Evolutionary conservation across 2,113 vertebrate species (phyloP).

Genomic region (Arenaria interpres): DNA sequence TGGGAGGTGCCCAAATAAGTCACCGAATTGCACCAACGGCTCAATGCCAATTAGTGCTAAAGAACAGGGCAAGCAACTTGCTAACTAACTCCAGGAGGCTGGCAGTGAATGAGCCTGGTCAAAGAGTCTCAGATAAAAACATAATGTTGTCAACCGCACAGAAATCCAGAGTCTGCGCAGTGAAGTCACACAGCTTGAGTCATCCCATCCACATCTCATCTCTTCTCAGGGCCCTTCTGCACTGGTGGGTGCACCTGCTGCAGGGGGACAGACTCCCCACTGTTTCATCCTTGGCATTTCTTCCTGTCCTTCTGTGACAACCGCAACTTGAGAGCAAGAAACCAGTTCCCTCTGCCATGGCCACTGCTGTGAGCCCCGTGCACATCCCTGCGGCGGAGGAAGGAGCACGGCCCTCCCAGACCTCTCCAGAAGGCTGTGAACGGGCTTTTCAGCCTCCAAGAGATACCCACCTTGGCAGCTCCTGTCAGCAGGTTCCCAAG

Average conservation of each 20-base stretch:
- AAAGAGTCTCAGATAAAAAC: not conserved
- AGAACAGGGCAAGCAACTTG: not conserved
- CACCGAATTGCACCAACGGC: not conserved
- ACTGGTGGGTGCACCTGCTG: not conserved
- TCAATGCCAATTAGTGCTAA: not conserved
- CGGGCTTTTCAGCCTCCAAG: accelerated
- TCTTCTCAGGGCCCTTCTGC: not conserved
- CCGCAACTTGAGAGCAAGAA: not conserved
- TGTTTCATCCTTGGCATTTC: not conserved
- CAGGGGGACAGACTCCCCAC: not conserved
- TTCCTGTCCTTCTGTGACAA: not conserved
- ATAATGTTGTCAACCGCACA: accelerated
- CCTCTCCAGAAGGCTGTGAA: not conserved
- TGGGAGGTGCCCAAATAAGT: not conserved
- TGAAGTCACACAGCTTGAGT: not conserved
- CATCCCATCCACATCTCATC: not conserved
- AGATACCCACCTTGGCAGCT: not conserved
- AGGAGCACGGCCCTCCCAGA: accelerated
- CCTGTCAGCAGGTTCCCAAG: not conserved
- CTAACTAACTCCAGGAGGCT: not conserved
- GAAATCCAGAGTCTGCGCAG: not conserved
- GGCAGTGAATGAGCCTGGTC: not conserved
- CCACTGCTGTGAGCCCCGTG: accelerated
- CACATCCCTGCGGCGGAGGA: accelerated
- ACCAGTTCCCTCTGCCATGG: accelerated